phyloP scores from a whole-genome alignment of 1,140 invertebrate species.

The Ceratina calcarata region DNA sequence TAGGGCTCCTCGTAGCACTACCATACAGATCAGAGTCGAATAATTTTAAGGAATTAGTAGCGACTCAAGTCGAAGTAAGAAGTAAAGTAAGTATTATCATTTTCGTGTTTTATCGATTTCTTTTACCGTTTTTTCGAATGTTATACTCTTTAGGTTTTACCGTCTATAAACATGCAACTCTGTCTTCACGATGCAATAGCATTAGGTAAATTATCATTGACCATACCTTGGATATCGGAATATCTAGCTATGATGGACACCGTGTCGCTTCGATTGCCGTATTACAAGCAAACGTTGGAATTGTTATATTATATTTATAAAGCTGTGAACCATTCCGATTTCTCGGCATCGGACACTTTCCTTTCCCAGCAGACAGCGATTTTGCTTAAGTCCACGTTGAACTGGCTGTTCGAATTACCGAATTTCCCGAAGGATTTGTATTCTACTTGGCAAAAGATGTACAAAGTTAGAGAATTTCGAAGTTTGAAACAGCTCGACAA shows the following conservation, averaged over 20 bases:
- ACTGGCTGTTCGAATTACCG: constrained; percentile 88
- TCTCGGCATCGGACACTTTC: constrained; percentile 43
- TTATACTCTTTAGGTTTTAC: constrained; percentile 73
- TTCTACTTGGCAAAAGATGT: constrained; percentile 73
- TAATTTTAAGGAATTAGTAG: constrained; percentile 73
- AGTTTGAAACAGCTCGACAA: constrained; percentile 55
- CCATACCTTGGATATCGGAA: constrained; percentile 92
- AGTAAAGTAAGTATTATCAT: constrained; percentile 66
- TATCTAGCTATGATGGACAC: constrained; percentile 91
- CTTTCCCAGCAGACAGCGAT: constrained; percentile 78
- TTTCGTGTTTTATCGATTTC: neutral
- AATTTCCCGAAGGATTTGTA: constrained; percentile 83
- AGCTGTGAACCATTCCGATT: constrained; percentile 55
- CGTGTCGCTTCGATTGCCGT: constrained; percentile 84
- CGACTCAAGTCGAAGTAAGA: constrained; percentile 72
- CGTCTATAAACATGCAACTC: constrained; percentile 79
- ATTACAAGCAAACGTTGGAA: constrained; percentile 84
- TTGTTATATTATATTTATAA: constrained; percentile 85
- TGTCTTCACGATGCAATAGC: constrained; percentile 77
- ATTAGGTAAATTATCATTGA: constrained; percentile 84
- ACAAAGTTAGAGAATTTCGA: constrained; percentile 65
- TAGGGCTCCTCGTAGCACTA: constrained; percentile 73
- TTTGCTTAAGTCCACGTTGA: constrained; percentile 84
- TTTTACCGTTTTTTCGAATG: neutral
- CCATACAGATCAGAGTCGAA: constrained; percentile 79